phyloP scores from a whole-genome alignment of 2,113 vertebrate species.

The Mionectes macconnelli region DNA sequence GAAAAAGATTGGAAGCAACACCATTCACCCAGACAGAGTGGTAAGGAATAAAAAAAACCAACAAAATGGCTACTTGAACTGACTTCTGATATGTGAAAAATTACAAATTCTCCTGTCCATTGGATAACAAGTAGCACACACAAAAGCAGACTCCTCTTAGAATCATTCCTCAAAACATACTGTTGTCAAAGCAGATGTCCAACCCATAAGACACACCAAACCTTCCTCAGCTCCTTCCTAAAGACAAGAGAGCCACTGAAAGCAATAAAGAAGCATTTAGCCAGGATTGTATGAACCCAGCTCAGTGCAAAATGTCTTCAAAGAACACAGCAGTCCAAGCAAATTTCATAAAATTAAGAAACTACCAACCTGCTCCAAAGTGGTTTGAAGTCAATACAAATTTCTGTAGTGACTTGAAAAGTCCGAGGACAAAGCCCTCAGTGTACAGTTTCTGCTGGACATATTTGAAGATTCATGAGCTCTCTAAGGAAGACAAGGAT shows the following conservation, averaged over 20 bases:
- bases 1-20: background rate
- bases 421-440: background rate
- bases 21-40: background rate
- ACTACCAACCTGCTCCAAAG: background rate
- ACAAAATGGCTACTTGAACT: fast-evolving
- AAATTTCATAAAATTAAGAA: background rate
- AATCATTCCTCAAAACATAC: background rate
- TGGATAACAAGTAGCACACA: background rate
- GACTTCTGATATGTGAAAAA: background rate
- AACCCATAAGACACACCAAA: background rate
- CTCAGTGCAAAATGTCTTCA: background rate
- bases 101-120: background rate
- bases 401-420: background rate
- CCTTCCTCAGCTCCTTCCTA: background rate
- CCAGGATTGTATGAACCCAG: background rate
- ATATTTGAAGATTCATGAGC: background rate
- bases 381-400: background rate
- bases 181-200: background rate
- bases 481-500: background rate
- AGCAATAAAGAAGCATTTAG: background rate
- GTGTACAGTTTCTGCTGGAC: background rate
- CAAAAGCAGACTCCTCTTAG: background rate
- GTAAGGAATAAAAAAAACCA: background rate
- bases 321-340: background rate
- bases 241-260: background rate